Conservation (phyloP, 2,888 invertebrate species). For the Endotricha flammealis region DNA sequence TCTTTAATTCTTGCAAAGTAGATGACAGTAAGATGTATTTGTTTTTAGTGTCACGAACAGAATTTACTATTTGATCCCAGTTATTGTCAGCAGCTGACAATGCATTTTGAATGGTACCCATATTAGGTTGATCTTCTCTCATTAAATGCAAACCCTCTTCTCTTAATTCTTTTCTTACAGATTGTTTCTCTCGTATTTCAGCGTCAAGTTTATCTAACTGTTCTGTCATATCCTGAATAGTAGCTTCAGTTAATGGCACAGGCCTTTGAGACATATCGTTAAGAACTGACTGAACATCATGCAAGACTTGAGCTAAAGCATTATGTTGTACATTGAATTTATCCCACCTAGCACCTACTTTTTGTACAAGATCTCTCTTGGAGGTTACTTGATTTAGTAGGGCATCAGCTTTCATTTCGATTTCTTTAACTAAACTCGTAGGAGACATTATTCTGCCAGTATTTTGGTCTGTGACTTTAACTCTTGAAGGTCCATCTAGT, state of each 20-base stretch:
- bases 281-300: slow-evolving; percentile 76
- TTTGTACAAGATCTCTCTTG: slow-evolving; percentile 83
- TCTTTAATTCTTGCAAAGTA: slow-evolving; percentile 86
- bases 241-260: slow-evolving; percentile 63
- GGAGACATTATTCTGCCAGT: slow-evolving; percentile 86
- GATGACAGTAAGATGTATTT: slow-evolving; percentile 85
- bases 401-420: slow-evolving; percentile 83
- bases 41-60: slow-evolving; percentile 85
- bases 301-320: slow-evolving; percentile 81
- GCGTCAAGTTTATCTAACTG: slow-evolving; percentile 75
- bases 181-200: slow-evolving; percentile 77
- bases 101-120: slow-evolving; percentile 88
- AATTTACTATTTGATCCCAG: slow-evolving; percentile 88
- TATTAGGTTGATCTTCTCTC: slow-evolving; percentile 89
- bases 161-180: slow-evolving; percentile 84
- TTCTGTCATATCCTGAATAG: slow-evolving; percentile 69
- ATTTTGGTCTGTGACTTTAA: slow-evolving; percentile 84
- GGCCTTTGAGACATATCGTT: slow-evolving; percentile 76
- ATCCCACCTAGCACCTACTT: slow-evolving; percentile 86
- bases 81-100: slow-evolving; percentile 87
- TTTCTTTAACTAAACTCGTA: slow-evolving; percentile 82
- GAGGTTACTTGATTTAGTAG: slow-evolving; percentile 82
- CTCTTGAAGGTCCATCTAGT: slow-evolving; percentile 82
- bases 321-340: slow-evolving; percentile 87
- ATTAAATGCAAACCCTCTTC: slow-evolving; percentile 87